These are phyloP conservation scores for Drosophila erecta DNA, from an alignment of 1,140 invertebrate species.

Conservation along the genomic window DNA sequence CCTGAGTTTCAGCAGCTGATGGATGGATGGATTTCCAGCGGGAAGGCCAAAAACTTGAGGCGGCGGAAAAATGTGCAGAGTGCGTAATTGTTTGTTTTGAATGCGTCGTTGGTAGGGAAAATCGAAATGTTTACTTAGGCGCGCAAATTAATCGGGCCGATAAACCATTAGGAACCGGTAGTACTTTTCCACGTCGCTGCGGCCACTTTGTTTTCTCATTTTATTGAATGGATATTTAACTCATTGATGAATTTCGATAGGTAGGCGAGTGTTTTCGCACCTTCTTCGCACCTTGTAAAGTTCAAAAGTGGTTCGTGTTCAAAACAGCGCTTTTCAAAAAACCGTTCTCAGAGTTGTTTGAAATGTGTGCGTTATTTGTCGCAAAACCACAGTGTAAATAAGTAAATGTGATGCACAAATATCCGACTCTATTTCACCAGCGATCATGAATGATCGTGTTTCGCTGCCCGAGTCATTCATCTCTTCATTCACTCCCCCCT, in stretches of 20 bases:
- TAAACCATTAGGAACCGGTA: conserved; percentile 33
- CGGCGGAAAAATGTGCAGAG: background rate
- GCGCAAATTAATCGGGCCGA: conserved; percentile 27
- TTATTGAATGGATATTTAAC: background rate
- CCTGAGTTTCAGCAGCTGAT: conserved; percentile 21
- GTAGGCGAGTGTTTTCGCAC: no score
- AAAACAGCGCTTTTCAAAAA: no score
- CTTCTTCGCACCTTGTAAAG: no score
- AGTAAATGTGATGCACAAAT: conserved; percentile 1
- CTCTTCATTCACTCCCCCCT: background rate
- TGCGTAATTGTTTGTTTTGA: conserved; percentile 37
- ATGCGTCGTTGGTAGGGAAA: conserved; percentile 14
- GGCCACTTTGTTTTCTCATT: background rate
- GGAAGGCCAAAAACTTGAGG: background rate
- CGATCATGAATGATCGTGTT: conserved; percentile 42
- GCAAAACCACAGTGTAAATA: no score
- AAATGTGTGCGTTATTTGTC: no score
- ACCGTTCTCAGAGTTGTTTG: no score
- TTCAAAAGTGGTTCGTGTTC: no score
- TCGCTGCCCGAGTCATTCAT: conserved; percentile 26
- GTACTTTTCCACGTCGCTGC: conserved; percentile 26
- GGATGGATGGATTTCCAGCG: background rate
- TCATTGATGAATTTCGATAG: background rate
- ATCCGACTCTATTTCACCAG: conserved; percentile 23
- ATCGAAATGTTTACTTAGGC: conserved; percentile 19